Percentiles rank a stretch among this genome's conserved stretches.
phyloP scores from a whole-genome alignment of 1,140 invertebrate genomes.

The Polyergus mexicanus region DNA sequence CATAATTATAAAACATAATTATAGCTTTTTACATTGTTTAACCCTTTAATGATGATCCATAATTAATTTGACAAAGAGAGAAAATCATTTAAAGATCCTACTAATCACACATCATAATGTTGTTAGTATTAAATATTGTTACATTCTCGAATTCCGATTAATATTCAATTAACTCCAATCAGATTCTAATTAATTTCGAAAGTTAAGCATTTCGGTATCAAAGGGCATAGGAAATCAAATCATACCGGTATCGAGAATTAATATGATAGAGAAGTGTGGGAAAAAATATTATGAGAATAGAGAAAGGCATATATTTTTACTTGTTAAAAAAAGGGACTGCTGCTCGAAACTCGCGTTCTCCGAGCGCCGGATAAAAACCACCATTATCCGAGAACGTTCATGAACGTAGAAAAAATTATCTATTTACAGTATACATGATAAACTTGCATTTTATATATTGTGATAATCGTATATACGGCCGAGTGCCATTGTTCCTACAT shows the following conservation, averaged over 20 bases:
- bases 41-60: too few relatives aligned
- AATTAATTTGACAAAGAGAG: not conserved
- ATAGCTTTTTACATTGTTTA: conserved; percentile 13
- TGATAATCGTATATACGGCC: conserved; percentile 75
- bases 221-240: not conserved
- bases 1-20: not conserved
- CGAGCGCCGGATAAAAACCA: not conserved
- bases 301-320: not conserved
- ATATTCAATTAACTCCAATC: conserved; percentile 28
- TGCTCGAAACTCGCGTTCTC: conserved; percentile 48
- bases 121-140: not conserved
- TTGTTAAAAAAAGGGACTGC: conserved; percentile 50
- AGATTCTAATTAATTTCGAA: conserved; percentile 22
- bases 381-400: conserved; percentile 1
- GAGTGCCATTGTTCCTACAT: conserved; percentile 63
- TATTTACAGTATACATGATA: conserved; percentile 22
- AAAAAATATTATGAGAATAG: not conserved
- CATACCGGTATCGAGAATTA: not conserved
- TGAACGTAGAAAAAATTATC: conserved; percentile 25
- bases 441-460: conserved; percentile 76
- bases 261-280: not conserved
- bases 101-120: not conserved
- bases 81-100: conserved; percentile 13
- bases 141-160: conserved; percentile 10
- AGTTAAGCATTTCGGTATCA: conserved; percentile 19